These are phyloP conservation scores for Pseudorasbora parva DNA, from an alignment of 2,113 vertebrate species.

Conservation along the genomic window DNA sequence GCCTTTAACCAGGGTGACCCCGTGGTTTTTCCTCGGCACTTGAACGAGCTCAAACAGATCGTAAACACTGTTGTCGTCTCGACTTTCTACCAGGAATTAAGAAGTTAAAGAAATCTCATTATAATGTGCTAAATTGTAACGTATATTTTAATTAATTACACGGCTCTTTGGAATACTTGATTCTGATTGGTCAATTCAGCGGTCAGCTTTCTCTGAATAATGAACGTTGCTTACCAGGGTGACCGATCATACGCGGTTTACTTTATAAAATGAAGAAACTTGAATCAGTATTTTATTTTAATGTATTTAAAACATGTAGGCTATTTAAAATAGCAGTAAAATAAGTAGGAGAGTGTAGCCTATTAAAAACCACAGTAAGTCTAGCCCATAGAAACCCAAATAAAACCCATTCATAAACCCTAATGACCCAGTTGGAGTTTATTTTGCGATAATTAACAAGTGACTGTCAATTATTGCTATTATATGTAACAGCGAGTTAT, in stretches of 20 bases:
- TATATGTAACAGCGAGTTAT: slow-evolving; percentile 13
- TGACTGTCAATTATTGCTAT: not conserved
- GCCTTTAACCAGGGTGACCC: slow-evolving; percentile 89
- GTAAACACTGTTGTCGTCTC: slow-evolving; percentile 92
- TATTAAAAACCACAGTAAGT: not conserved
- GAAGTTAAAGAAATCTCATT: slow-evolving; percentile 15
- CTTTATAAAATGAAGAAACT: too few relatives aligned
- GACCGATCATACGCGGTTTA: not conserved
- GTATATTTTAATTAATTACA: not conserved
- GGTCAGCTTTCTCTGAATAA: not conserved
- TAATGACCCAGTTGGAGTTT: not conserved
- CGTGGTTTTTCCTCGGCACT: slow-evolving; percentile 81
- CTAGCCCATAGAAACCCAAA: not conserved
- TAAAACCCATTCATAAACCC: not conserved
- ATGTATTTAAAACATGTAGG: too few relatives aligned
- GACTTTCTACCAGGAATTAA: slow-evolving; percentile 79
- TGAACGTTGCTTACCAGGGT: not conserved
- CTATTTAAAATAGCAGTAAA: too few relatives aligned
- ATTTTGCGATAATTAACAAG: not conserved
- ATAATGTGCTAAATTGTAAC: not conserved
- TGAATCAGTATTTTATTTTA: too few relatives aligned
- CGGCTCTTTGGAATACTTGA: not conserved
- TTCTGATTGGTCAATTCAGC: not conserved
- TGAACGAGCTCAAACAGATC: slow-evolving; percentile 92
- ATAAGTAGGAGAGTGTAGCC: not conserved